Conservation (phyloP, 1,140 invertebrate genomes). For the Odontomachus brunneus region DNA sequence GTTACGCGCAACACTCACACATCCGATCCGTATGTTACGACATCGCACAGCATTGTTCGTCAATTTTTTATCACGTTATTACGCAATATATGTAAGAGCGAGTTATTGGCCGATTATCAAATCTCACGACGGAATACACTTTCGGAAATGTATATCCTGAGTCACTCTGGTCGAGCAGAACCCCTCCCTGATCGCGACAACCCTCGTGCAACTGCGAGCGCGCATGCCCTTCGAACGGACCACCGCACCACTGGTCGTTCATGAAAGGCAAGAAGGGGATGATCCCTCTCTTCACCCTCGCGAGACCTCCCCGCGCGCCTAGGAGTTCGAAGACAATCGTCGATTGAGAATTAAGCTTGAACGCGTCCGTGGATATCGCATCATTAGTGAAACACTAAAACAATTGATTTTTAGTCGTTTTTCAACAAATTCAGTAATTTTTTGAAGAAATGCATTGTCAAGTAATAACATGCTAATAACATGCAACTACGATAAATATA, state of each 20-base stretch:
- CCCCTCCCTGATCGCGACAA: constrained; percentile 77
- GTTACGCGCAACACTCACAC: constrained; percentile 54
- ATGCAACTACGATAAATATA: not conserved
- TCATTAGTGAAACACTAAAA: too few relatives aligned
- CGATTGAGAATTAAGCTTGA: not conserved
- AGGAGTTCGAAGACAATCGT: not conserved
- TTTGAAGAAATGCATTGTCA: too few relatives aligned
- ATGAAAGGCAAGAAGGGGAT: constrained; percentile 71
- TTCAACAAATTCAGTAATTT: too few relatives aligned
- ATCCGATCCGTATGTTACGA: constrained; percentile 50
- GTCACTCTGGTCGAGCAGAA: constrained; percentile 71
- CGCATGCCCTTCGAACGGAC: constrained; percentile 73
- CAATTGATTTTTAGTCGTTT: too few relatives aligned
- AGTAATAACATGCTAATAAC: too few relatives aligned
- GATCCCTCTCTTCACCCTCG: constrained; percentile 46
- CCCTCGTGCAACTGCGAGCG: constrained; percentile 66
- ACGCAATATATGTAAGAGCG: not conserved
- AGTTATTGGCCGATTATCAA: constrained; percentile 44
- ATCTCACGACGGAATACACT: constrained; percentile 55
- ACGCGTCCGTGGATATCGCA: too few relatives aligned
- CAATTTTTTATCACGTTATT: constrained; percentile 1
- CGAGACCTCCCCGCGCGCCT: constrained; percentile 1
- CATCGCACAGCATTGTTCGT: constrained; percentile 45
- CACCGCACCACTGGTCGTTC: constrained; percentile 29
- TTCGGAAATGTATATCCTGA: constrained; percentile 74